These are phyloP conservation scores for Agonopterix subpropinquella DNA, from an alignment of 2,888 invertebrate genomes.

Conservation along the genomic window DNA sequence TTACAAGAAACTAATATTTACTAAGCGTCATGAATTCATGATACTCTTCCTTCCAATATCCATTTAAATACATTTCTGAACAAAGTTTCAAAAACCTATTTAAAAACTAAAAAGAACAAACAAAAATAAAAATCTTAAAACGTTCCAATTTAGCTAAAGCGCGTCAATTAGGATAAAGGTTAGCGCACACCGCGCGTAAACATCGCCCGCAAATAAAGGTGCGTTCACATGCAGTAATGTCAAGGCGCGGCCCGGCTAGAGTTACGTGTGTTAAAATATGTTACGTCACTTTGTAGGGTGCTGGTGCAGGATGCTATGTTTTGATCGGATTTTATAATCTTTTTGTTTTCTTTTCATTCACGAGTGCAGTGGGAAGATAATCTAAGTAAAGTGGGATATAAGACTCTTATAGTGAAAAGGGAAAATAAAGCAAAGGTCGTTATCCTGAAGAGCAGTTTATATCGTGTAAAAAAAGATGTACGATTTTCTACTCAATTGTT, in stretches of 20 bases:
- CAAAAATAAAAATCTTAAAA: conserved; percentile 6
- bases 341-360: no score
- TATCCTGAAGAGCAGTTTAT: no score
- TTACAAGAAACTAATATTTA: no score
- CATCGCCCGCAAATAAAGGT: conserved; percentile 40
- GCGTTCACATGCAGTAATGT: conserved; percentile 18
- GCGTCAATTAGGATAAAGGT: conserved; percentile 48
- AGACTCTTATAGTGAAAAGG: no score
- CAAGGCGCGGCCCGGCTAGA: conserved; percentile 19
- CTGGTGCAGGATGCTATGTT: no score
- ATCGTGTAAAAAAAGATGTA: no score
- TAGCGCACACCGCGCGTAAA: conserved; percentile 34
- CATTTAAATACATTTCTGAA: no score
- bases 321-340: no score
- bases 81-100: neutral
- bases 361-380: neutral
- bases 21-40: no score
- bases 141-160: conserved; percentile 29
- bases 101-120: neutral
- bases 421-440: no score
- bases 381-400: neutral
- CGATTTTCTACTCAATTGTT: no score
- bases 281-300: neutral
- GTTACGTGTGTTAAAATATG: conserved; percentile 7
- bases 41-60: no score